Conservation (phyloP, 2,888 invertebrate genomes). For the Rhopalosiphum nymphaeae region DNA sequence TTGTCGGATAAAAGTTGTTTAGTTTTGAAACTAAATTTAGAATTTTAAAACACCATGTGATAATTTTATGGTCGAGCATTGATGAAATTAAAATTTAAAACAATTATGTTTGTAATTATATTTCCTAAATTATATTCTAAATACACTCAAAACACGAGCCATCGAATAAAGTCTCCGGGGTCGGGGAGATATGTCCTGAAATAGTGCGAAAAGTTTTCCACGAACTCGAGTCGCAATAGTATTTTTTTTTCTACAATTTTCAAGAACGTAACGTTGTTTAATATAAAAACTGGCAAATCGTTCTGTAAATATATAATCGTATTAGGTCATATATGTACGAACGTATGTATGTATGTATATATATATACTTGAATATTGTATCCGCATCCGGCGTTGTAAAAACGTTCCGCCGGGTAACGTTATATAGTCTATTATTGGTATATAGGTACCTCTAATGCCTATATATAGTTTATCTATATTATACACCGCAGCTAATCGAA, state of each 20-base stretch:
- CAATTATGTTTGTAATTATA: neutral
- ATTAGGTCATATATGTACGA: neutral
- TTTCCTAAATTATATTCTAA: neutral
- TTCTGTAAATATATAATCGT: neutral
- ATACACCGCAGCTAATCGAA: constrained; percentile 10
- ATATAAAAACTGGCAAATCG: neutral
- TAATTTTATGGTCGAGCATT: neutral
- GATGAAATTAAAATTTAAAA: neutral
- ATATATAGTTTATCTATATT: constrained; percentile 1
- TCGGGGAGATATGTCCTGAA: neutral
- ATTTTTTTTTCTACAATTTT: neutral
- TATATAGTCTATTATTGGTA: constrained; percentile 6
- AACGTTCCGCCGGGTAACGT: neutral
- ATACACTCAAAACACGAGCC: neutral
- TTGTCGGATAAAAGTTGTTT: neutral
- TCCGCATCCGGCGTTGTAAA: neutral
- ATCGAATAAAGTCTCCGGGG: neutral
- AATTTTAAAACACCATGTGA: neutral
- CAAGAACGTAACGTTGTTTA: neutral
- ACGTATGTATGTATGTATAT: neutral
- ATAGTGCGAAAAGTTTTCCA: neutral
- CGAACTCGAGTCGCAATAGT: neutral
- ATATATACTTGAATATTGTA: constrained; percentile 9
- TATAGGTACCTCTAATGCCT: neutral
- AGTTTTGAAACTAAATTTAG: neutral